phyloP scores from a whole-genome alignment of 1,140 invertebrate species.

The Drosophila micromelanica region DNA sequence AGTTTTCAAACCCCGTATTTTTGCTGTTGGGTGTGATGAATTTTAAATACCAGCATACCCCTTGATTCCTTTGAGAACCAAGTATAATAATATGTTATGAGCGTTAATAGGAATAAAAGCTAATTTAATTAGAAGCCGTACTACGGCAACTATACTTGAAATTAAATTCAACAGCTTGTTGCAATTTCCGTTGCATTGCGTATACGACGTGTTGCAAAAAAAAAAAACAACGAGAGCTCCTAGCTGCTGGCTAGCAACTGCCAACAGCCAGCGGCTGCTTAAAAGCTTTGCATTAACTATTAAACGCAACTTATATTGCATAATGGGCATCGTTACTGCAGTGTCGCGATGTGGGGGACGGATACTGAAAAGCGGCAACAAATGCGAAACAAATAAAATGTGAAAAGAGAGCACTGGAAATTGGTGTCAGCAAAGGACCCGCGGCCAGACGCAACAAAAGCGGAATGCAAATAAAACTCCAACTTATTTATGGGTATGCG shows the following conservation, averaged over 20 bases:
- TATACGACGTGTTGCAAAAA: constrained; percentile 38
- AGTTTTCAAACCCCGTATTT: too few relatives aligned
- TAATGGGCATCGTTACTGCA: constrained; percentile 58
- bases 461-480: constrained; percentile 39
- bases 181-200: constrained; percentile 44
- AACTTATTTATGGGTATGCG: constrained; percentile 45
- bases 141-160: constrained; percentile 49
- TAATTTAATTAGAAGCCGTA: constrained; percentile 70
- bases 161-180: constrained; percentile 62
- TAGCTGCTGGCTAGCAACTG: constrained; percentile 1
- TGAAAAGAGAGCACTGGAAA: constrained; percentile 44
- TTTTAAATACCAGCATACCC: neutral
- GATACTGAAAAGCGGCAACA: constrained; percentile 11
- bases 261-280: constrained; percentile 65
- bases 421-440: constrained; percentile 65
- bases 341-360: neutral
- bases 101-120: constrained; percentile 77
- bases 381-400: constrained; percentile 66
- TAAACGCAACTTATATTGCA: constrained; percentile 79
- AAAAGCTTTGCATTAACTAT: constrained; percentile 81
- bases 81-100: constrained; percentile 73
- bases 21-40: too few relatives aligned
- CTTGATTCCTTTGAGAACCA: neutral
- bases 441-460: constrained; percentile 33
- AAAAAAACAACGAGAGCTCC: neutral